A percentile compares a stretch with the other conserved stretches of the same genome.
These are phyloP conservation scores for Catonia carolina DNA, from an alignment of 2,888 invertebrate genomes.

Conservation along the genomic window DNA sequence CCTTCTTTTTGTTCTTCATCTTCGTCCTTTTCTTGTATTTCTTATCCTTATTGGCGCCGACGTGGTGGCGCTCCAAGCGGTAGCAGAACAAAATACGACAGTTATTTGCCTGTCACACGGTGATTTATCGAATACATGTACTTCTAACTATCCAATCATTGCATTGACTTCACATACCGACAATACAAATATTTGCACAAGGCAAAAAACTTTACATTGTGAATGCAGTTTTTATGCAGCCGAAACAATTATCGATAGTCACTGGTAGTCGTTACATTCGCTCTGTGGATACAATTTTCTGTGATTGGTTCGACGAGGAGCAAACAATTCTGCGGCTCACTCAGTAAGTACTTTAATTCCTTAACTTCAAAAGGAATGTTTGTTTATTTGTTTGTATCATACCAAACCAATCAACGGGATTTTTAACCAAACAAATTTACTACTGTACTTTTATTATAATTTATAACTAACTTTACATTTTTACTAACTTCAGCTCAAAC, in stretches of 20 bases:
- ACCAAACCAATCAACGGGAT: too few relatives aligned
- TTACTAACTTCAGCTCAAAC: too few relatives aligned
- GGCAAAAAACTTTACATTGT: slow-evolving; percentile 1
- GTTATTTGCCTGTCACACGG: slow-evolving; percentile 15
- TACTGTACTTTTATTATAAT: too few relatives aligned
- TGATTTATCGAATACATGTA: slow-evolving; percentile 12
- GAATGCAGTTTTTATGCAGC: slow-evolving; percentile 6
- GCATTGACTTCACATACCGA: slow-evolving; percentile 8
- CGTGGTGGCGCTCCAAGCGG: background rate
- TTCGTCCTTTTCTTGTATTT: background rate
- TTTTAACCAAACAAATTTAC: too few relatives aligned
- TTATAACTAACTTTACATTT: too few relatives aligned
- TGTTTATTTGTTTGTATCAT: too few relatives aligned
- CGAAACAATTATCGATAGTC: slow-evolving; percentile 8
- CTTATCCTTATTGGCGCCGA: background rate
- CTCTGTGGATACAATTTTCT: too few relatives aligned
- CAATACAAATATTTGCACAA: slow-evolving; percentile 6
- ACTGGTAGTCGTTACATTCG: too few relatives aligned
- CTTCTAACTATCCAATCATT: background rate
- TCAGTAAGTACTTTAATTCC: too few relatives aligned
- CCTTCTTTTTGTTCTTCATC: background rate
- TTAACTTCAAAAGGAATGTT: too few relatives aligned
- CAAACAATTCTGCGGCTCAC: too few relatives aligned
- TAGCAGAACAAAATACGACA: slow-evolving; percentile 1
- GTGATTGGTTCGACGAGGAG: too few relatives aligned